Evolutionary conservation across 2,888 invertebrate genomes (phyloP).

Genomic region (Clivina fossor): DNA sequence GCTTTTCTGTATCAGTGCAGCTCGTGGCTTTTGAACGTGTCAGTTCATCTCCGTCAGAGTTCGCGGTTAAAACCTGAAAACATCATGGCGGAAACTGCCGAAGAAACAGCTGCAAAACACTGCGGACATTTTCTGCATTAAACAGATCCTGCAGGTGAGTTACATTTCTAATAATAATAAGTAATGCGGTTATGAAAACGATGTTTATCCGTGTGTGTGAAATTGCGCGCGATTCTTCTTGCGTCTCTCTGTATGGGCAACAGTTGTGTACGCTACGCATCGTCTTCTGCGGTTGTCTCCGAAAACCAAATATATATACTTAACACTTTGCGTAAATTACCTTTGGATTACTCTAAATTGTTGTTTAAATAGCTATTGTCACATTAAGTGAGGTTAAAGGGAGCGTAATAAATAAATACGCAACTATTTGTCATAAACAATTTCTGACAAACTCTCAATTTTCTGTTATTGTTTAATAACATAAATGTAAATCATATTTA

Average conservation of each 20-base stretch:
- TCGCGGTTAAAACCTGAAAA: slow-evolving; percentile 10
- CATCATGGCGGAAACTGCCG: slow-evolving; percentile 27
- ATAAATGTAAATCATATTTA: too few relatives aligned
- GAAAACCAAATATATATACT: too few relatives aligned
- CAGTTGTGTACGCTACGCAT: slow-evolving; percentile 14
- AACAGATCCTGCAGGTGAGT: slow-evolving; percentile 24
- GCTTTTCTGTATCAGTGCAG: slow-evolving; percentile 25
- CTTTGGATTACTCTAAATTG: too few relatives aligned
- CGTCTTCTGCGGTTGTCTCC: slow-evolving; percentile 2
- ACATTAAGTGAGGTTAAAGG: too few relatives aligned
- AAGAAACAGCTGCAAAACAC: slow-evolving; percentile 11
- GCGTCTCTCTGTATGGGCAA: slow-evolving; percentile 9
- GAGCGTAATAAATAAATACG: too few relatives aligned
- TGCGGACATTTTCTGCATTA: slow-evolving; percentile 9
- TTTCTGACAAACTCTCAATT: too few relatives aligned
- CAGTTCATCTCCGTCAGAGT: slow-evolving; percentile 22
- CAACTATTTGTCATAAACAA: too few relatives aligned
- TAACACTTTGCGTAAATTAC: too few relatives aligned
- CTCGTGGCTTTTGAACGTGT: slow-evolving; percentile 23
- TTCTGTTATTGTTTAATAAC: too few relatives aligned
- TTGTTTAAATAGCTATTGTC: too few relatives aligned
- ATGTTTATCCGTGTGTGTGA: slow-evolving; percentile 1
- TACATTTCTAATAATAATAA: too few relatives aligned
- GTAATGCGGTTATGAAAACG: too few relatives aligned
- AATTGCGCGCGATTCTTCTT: slow-evolving; percentile 1